Base-by-base conservation (phyloP, 2,113 vertebrate species). In the Apteryx owenii region DNA sequence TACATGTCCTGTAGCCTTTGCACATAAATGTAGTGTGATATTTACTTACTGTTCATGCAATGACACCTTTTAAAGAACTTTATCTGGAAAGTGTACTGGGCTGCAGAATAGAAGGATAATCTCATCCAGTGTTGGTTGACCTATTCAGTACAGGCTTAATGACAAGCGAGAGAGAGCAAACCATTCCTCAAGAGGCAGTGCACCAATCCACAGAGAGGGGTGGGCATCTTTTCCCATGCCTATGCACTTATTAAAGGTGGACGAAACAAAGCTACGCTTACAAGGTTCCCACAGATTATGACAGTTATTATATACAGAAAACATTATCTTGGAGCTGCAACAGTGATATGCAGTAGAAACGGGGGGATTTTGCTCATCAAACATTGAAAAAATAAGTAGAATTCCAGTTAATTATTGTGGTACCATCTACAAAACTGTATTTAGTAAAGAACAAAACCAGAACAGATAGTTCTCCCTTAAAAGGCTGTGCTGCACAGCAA, bases 391-490 rank as follows among this genome's bases (percentile, higher is more conserved):
- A 31, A 72, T 77, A 78, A 66, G 38, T 5, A 56, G 44, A 82
- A 66, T 54, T 38, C 10, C 46, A 33, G 46, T n/a, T n/a, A 31
- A 25, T 0, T 14, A 69, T 81, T 0, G 2, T 3, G 7, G 51
- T 7, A 28, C 31, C 6, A 31, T 8, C 28, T 12, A 40, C 60
- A 83, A 4, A 4, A 2, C 68, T 33, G 29, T 60, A 18, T 62
- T 86, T 31, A 81, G 80, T 0, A 16, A 8, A 51, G 61, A 50
- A 29, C 38, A 33, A 53, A 61, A 22, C 15, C 72, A 51, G 89
- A 29, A 53, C 2, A 46, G 75, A 90, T 82, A 17, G 89, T 71
- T 95, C 95, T 93, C 80, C 96, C 96, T 97, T 96, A 97, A 95
- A 96, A 92, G 90, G 92, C 90, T 40, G 82, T 0, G 68, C 86